Percentiles rank a stretch among this genome's conserved stretches.
Evolutionary conservation across 2,888 invertebrate species (phyloP).

Genomic region (Hylaea fasciaria): DNA sequence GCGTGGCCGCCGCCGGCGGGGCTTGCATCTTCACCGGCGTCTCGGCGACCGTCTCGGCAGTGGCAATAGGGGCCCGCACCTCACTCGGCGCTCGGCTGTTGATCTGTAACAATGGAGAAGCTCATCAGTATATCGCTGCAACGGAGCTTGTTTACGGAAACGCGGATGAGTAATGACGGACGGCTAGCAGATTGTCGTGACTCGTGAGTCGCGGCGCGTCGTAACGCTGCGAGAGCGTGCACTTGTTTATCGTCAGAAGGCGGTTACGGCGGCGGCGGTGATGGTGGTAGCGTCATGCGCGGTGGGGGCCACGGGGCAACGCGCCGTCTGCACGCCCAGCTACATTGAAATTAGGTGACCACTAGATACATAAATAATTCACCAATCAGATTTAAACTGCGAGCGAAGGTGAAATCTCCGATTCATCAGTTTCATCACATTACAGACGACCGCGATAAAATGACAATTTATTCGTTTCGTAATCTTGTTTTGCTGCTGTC

Average conservation of each 20-base stretch:
- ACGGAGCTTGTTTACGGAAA: conserved; percentile 43
- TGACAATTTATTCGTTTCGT: conserved; percentile 24
- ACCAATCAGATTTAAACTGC: conserved; percentile 34
- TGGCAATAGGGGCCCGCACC: conserved; percentile 82
- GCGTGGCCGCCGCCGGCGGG: conserved; percentile 74
- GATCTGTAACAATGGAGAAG: conserved; percentile 67
- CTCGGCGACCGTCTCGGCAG: conserved; percentile 80
- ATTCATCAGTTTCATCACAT: conserved; percentile 22
- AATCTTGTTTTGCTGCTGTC: conserved; percentile 27
- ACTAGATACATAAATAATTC: conserved; percentile 36
- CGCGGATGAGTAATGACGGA: conserved; percentile 45
- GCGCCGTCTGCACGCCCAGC: conserved; percentile 62
- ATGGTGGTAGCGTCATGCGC: conserved; percentile 56
- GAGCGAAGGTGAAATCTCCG: conserved; percentile 38
- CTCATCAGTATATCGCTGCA: conserved; percentile 29
- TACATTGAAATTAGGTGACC: conserved; percentile 59
- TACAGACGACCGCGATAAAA: conserved; percentile 14
- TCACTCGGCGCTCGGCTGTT: conserved; percentile 74
- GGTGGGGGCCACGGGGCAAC: conserved; percentile 69
- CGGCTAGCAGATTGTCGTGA: conserved; percentile 44
- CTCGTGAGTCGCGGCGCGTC: conserved; percentile 56
- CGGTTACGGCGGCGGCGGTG: conserved; percentile 40
- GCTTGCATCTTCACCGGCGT: conserved; percentile 82
- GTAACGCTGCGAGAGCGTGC: conserved; percentile 64
- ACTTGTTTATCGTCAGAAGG: conserved; percentile 65